A percentile compares a stretch with the other conserved stretches of the same genome.
Evolutionary conservation across 2,888 invertebrate genomes (phyloP).

Genomic region (Andrena fulva): DNA sequence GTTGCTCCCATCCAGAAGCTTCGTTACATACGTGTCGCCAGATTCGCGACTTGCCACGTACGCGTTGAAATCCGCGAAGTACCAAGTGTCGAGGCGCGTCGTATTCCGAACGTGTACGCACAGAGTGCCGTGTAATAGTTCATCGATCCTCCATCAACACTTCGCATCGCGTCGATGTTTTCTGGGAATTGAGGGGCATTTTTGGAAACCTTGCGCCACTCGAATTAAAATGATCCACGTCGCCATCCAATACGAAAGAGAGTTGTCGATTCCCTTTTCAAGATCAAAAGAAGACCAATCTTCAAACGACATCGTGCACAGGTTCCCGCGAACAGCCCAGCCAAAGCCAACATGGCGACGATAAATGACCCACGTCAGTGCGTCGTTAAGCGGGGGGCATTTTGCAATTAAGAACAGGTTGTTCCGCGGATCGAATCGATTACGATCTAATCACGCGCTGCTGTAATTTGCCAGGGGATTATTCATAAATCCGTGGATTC

Average conservation of each 20-base stretch:
- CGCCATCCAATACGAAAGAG: too few relatives aligned
- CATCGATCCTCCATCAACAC: too few relatives aligned
- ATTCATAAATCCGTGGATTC: constrained; percentile 58
- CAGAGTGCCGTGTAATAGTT: too few relatives aligned
- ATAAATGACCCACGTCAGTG: constrained; percentile 38
- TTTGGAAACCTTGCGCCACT: too few relatives aligned
- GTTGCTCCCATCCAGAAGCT: background rate
- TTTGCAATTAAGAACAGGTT: constrained; percentile 59
- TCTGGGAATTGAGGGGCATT: too few relatives aligned
- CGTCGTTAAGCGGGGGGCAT: constrained; percentile 34
- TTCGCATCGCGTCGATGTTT: too few relatives aligned
- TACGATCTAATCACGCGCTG: constrained; percentile 44
- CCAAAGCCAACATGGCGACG: background rate
- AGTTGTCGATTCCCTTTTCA: too few relatives aligned
- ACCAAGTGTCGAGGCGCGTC: background rate
- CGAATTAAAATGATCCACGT: too few relatives aligned
- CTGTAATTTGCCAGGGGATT: constrained; percentile 47
- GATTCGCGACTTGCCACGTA: background rate
- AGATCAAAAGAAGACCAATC: too few relatives aligned
- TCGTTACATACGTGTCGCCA: background rate
- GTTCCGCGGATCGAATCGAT: constrained; percentile 52
- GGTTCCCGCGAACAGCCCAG: background rate
- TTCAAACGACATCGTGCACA: background rate
- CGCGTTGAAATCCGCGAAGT: background rate
- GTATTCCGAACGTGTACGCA: background rate